Evolutionary conservation across 1,140 invertebrate species (phyloP).

Genomic region (Macrocentrus cingulum): DNA sequence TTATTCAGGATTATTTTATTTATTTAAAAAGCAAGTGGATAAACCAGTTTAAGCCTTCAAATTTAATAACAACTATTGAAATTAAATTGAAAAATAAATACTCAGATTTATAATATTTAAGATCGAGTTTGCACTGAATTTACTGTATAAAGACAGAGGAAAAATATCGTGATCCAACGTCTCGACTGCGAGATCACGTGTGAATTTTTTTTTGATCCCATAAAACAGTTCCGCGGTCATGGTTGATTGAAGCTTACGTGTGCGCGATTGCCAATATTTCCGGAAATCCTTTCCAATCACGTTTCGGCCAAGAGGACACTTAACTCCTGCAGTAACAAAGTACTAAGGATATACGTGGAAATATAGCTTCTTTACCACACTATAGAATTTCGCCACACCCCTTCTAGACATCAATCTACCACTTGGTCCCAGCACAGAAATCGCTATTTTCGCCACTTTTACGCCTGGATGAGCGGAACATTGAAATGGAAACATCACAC

Average conservation of each 20-base stretch:
- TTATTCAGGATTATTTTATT: no score
- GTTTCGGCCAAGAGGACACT: neutral
- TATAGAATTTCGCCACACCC: constrained; percentile 8
- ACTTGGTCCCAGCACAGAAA: constrained; percentile 2
- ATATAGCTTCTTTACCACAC: constrained; percentile 5
- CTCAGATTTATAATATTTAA: no score
- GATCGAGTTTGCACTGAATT: no score
- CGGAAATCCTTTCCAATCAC: constrained; percentile 28
- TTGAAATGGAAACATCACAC: constrained; percentile 52
- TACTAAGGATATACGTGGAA: constrained; percentile 4
- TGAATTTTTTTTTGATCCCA: no score
- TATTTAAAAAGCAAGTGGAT: no score
- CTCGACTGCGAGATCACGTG: no score
- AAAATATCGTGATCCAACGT: no score
- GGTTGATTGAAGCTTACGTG: constrained; percentile 8
- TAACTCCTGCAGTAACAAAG: neutral
- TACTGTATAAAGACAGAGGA: no score
- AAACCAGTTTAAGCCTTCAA: no score
- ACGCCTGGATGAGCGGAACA: constrained; percentile 49
- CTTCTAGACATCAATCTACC: neutral
- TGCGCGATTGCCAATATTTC: constrained; percentile 18
- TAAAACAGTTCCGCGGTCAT: neutral
- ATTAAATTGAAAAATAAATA: no score
- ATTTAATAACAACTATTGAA: no score
- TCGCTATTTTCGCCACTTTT: constrained; percentile 53